These are phyloP conservation scores for Bucorvus abyssinicus DNA, from an alignment of 2,797 vertebrate species.

Conservation along the genomic window DNA sequence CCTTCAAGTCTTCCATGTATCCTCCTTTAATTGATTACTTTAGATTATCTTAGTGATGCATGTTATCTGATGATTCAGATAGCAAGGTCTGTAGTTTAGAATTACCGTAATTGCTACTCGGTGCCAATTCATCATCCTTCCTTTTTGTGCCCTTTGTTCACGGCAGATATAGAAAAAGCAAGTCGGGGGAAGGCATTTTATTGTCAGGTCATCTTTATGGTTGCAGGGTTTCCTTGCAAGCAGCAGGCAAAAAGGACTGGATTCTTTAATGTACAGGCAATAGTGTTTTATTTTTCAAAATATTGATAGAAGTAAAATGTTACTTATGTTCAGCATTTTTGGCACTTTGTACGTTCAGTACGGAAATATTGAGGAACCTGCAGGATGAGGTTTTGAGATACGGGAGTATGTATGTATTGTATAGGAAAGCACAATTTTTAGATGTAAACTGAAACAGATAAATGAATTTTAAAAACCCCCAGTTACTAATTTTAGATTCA, in stretches of 20 bases:
- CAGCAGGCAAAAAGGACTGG: background rate
- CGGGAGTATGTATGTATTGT: background rate
- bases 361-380: background rate
- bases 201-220: background rate
- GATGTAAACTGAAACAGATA: background rate
- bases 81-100: background rate
- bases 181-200: background rate
- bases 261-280: background rate
- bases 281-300: background rate
- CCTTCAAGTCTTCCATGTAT: background rate
- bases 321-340: background rate
- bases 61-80: background rate
- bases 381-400: background rate
- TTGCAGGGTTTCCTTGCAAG: background rate
- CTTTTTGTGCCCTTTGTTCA: background rate
- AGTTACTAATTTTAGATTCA: background rate
- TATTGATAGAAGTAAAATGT: background rate
- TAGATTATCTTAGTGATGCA: background rate
- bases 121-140: background rate
- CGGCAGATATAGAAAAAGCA: background rate
- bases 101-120: background rate
- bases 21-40: background rate
- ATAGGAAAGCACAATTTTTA: background rate
- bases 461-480: background rate
- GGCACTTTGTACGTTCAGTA: accelerated